Evolutionary conservation across 2,888 invertebrate species (phyloP).

Genomic region (Dorcus hopei): DNA sequence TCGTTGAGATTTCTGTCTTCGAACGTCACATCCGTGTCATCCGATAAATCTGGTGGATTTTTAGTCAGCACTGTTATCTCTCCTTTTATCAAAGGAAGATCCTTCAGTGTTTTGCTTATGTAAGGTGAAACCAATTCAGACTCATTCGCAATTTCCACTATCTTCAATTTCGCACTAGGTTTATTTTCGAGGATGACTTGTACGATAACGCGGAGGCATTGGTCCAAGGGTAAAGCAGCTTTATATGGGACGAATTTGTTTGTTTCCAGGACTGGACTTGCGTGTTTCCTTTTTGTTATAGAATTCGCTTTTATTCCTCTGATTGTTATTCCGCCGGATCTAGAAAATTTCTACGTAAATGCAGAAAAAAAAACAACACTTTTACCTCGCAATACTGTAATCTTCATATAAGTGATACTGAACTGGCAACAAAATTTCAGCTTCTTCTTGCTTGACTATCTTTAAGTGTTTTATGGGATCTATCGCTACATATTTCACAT

Average conservation of each 20-base stretch:
- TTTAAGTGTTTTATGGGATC: constrained; percentile 19
- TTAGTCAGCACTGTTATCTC: constrained; percentile 60
- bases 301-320: constrained; percentile 52
- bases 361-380: not conserved
- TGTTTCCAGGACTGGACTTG: constrained; percentile 72
- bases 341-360: constrained; percentile 59
- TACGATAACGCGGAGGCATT: constrained; percentile 58
- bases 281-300: constrained; percentile 65
- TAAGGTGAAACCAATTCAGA: constrained; percentile 49
- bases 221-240: constrained; percentile 24
- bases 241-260: constrained; percentile 68
- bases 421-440: constrained; percentile 44
- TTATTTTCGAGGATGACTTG: constrained; percentile 74
- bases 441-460: constrained; percentile 16
- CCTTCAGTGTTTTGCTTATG: constrained; percentile 60
- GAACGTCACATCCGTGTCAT: constrained; percentile 57
- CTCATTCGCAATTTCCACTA: constrained; percentile 34
- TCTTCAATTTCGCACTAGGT: constrained; percentile 59
- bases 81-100: constrained; percentile 67
- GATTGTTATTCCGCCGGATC: too few relatives aligned
- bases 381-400: not conserved
- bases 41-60: constrained; percentile 50
- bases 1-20: constrained; percentile 52
- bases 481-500: constrained; percentile 19
- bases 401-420: constrained; percentile 36